Percentiles rank a stretch among this genome's conserved stretches.
Evolutionary conservation across 2,797 vertebrate genomes (phyloP).

Genomic region (Dendrocincla fuliginosa): DNA sequence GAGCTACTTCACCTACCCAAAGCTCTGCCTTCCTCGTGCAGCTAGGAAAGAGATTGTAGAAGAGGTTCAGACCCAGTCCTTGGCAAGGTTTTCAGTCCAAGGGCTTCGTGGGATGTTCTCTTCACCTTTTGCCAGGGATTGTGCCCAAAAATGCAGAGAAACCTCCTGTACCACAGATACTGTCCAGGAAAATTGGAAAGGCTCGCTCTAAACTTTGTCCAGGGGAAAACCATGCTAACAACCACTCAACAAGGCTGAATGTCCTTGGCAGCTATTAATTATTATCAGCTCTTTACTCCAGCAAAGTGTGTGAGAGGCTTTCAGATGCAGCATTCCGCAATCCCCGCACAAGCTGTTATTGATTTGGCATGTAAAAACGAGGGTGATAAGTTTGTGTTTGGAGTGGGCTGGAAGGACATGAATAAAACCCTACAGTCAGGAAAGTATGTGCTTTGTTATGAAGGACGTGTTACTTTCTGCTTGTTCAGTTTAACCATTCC

Average conservation of each 20-base stretch:
- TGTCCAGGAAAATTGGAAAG: constrained; percentile 22
- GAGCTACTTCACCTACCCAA: constrained; percentile 22
- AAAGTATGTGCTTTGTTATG: constrained; percentile 21
- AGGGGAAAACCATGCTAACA: constrained; percentile 31
- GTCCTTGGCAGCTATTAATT: constrained; percentile 62
- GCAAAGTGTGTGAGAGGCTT: constrained; percentile 18
- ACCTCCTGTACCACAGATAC: neutral
- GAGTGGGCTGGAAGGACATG: constrained; percentile 37
- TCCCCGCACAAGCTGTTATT: constrained; percentile 25
- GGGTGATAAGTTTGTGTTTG: constrained; percentile 43
- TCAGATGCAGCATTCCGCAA: constrained; percentile 11
- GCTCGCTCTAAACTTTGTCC: neutral
- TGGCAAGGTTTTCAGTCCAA: neutral
- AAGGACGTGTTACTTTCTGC: neutral
- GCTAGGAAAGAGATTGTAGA: neutral
- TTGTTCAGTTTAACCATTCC: neutral
- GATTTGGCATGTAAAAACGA: neutral
- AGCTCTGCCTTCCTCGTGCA: neutral
- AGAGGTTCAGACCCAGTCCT: neutral
- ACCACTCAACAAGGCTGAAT: constrained; percentile 2
- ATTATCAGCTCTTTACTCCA: constrained; percentile 43
- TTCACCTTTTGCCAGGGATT: neutral
- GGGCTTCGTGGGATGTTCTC: neutral
- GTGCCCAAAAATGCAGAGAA: neutral
- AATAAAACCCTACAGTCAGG: constrained; percentile 16